Conservation (phyloP, 2,888 invertebrate genomes). For the Hydroisotoma schaefferi region DNA sequence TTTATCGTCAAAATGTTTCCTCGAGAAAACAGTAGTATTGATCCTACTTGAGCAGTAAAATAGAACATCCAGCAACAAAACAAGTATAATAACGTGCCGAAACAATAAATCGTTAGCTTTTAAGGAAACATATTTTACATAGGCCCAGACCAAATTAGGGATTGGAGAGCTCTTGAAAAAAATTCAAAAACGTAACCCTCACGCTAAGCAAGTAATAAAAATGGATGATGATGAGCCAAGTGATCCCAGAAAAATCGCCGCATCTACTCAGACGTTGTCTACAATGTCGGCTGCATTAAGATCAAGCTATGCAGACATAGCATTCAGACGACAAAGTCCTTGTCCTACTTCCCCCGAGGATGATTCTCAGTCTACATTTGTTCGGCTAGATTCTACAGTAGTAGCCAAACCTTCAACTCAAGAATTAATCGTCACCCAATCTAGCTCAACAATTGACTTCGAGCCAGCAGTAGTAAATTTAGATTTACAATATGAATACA, state of each 20-base stretch:
- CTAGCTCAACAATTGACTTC: not conserved
- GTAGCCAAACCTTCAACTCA: not conserved
- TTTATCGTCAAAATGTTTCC: no score
- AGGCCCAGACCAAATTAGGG: no score
- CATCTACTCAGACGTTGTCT: conserved; percentile 22
- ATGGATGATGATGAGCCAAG: conserved; percentile 15
- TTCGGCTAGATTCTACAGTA: conserved; percentile 1
- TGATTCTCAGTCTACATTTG: not conserved
- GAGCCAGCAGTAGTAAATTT: not conserved
- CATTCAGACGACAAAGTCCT: conserved; percentile 61
- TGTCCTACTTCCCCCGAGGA: conserved; percentile 50
- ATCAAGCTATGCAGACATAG: conserved; percentile 64
- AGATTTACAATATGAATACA: not conserved
- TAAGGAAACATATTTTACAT: no score
- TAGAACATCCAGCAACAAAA: no score
- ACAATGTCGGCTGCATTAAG: conserved; percentile 48
- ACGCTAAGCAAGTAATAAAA: no score
- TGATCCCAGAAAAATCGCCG: not conserved
- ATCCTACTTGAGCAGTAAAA: no score
- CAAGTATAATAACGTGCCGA: no score
- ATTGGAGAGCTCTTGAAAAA: no score
- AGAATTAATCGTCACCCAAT: not conserved
- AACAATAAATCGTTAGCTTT: no score
- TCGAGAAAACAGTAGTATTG: no score
- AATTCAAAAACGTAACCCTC: no score